Base-by-base conservation (phyloP, 2,888 invertebrate genomes). In the Amorpha juglandis region DNA sequence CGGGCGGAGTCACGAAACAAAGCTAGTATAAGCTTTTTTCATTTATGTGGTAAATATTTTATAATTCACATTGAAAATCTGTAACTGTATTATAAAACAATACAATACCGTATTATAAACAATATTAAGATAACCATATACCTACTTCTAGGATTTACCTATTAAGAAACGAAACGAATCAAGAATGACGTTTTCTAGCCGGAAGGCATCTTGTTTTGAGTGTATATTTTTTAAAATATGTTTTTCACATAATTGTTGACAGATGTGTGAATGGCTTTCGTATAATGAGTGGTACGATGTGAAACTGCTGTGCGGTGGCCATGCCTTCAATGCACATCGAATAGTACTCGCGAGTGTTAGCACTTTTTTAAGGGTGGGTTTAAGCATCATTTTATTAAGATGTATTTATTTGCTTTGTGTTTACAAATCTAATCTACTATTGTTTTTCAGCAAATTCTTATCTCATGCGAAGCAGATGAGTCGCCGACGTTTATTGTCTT, bases 291-390 rank as follows among this genome's bases (percentile, higher is more conserved):
- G 91, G 94, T 94, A 83, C 92, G 96, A 96, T 78, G 96, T 96
- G 65, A 94, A 94, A 65, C 87, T 96, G 50, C 92, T 95, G 79
- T 96, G 96, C 78, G 92, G 94, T 52, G 95, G 95, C 19, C 94
- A 94, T 48, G 91, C 93, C 67, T 94, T 96, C 76, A 93, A 93
- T 78, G 96, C 96, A 0, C 96, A 96, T 80, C 94, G 95, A 62
- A 90, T 95, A 3, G 95, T 96, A 12, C 90, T 96, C 9, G 96
- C 96, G 0, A 95, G 95, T 69, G 96, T 95, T 74, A 96, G 96
- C 89, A 93, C 94, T 66, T 95, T 95, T 78, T 90, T 96, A 19
- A 94, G 95, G 91, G 96, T 96, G 88, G 69, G 76, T 74, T 52
- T 69, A 68, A 33, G 0, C 33, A 63, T 47, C 50, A 27, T 27